Base-by-base conservation (phyloP, 2,888 invertebrate genomes). In the Rhyacophila evoluta region DNA sequence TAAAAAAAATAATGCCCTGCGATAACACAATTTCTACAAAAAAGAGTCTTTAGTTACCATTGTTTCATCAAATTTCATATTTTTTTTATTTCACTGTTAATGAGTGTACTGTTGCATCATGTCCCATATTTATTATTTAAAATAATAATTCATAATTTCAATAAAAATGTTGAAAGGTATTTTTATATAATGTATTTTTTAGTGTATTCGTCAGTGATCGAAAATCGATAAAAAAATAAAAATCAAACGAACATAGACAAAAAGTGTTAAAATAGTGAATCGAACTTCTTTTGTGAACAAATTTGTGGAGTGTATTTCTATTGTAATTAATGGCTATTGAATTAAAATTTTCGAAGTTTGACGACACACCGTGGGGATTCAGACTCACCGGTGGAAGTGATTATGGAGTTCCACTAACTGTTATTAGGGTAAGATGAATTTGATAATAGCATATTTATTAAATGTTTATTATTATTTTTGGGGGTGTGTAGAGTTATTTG, bases 291-390 rank as follows among this genome's bases (percentile, higher is more conserved):
- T 25, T 55, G 2, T 3, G 19, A 25, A 55, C 10, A 55, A 0
- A n/a, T 55, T 25, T 55, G 55, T 55, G 55, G 25, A 19, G 55
- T 19, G 15, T 55, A 19, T 19, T 55, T 19, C 6, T 19, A 55
- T 33, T 33, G 2, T 4, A 55, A 55, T 55, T 37, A 15, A 80
- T 82, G 82, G 79, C 82, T 41, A 28, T 82, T 11, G 82, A 82
- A 15, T 28, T 82, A 11, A 81, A 79, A 25, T 81, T 82, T 33
- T 70, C 81, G 10, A 81, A 79, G 29, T 75, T 91, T 77, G 92
- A 92, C 82, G 91, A 90, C 79, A 91, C 92, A 79, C 91, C 93
- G 73, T 95, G 95, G 95, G 95, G 95, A 74, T 95, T 95, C 86
- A 91, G 95, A 77, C 87, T 95, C 79, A 91, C 92, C 81, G 95